Base-by-base conservation (phyloP, 2,113 vertebrate genomes). In the Gymnorhina tibicen region DNA sequence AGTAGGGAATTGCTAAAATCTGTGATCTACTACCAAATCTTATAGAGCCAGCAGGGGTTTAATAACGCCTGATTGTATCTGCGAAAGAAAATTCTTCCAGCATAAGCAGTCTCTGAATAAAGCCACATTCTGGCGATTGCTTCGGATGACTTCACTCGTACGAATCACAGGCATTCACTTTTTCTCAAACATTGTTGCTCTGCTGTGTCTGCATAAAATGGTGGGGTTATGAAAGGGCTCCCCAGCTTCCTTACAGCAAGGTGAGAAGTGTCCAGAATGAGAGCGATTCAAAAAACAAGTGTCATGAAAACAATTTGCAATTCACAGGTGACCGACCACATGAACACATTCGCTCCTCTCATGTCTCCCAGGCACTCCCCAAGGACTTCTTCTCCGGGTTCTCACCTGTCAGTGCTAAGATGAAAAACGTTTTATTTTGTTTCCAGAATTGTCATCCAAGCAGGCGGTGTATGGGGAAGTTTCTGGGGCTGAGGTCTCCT, bases 401-500 rank as follows among this genome's bases (percentile, higher is more conserved):
- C 26, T 73, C 1, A 0, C 37, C 53, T 86, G 59, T 14, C 46
- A 20, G 30, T 58, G 60, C 33, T n/a, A 20, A 66, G 27, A 35
- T 11, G 3, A 62, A 46, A 56, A 72, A 72, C 5, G 3, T 62
- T 88, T 68, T 49, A 20, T 7, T 39, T n/a, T 58, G 26, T 79
- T 90, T 78, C 39, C 66, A 90, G 26, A 22, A 56, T 7, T 89
- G 23, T 21, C 37, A 77, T n/a, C 26, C 46, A 77, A 42, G 53
- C 4, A 7, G 30, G 35, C 5, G 0, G 22, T 0, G 0, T 23
- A 17, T 2, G 3, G 8, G 50, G 35, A 62, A 7, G 32, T 27
- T 33, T 30, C 42, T 8, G 4, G 19, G 30, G 16, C 50, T 67
- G 60, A 67, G 21, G 12, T 81, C 23, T 77, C 42, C 47, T 77